These are phyloP conservation scores for Cosmopolites sordidus DNA, from an alignment of 2,888 invertebrate genomes.

Conservation along the genomic window DNA sequence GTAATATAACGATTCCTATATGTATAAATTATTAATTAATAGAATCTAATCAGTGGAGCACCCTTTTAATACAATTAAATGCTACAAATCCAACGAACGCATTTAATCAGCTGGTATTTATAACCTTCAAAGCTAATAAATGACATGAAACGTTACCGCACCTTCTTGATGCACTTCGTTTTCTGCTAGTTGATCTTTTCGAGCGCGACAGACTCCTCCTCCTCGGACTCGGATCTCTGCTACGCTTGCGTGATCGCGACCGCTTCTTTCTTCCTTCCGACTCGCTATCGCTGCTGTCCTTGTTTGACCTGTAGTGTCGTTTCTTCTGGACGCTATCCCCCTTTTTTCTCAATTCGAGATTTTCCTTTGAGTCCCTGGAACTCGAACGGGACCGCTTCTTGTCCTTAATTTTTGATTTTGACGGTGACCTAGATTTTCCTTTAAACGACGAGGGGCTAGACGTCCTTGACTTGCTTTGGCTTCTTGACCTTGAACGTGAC, in stretches of 20 bases:
- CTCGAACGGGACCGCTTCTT: constrained; percentile 34
- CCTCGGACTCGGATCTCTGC: constrained; percentile 51
- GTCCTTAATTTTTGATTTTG: constrained; percentile 33
- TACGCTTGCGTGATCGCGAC: constrained; percentile 37
- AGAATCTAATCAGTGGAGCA: no score
- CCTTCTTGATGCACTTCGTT: constrained; percentile 45
- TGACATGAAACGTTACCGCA: constrained; percentile 27
- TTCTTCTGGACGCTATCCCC: constrained; percentile 81
- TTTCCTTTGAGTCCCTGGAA: constrained; percentile 43
- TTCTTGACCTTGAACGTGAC: constrained; percentile 39
- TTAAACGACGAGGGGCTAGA: constrained; percentile 33
- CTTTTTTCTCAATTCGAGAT: constrained; percentile 71
- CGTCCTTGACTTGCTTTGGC: constrained; percentile 35
- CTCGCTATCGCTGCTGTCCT: constrained; percentile 56
- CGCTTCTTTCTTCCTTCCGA: constrained; percentile 44
- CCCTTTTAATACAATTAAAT: no score
- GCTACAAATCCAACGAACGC: no score
- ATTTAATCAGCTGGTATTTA: no score
- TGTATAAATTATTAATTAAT: no score
- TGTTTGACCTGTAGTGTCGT: constrained; percentile 76
- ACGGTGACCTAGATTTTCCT: constrained; percentile 37
- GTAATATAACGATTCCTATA: no score
- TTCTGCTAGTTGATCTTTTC: constrained; percentile 40
- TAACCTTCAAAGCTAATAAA: neutral
- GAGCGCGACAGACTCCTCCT: constrained; percentile 46